Base-by-base conservation (phyloP, 2,113 vertebrate species). In the Pampusana beccarii region DNA sequence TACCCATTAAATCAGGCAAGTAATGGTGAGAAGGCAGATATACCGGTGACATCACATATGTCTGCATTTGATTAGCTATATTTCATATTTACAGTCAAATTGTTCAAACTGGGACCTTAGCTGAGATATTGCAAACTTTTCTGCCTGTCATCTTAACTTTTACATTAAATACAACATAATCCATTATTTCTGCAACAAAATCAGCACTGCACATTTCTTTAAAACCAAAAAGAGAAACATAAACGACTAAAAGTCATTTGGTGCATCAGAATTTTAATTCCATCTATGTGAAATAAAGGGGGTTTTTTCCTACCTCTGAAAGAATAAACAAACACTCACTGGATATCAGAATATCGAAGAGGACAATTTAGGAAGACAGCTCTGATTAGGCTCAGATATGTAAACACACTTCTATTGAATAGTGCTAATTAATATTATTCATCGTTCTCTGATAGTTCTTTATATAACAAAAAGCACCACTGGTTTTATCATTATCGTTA, bases 361-460 rank as follows among this genome's bases (percentile, higher is more conserved):
- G 31, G 12, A 82, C 44, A 72, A 69, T 78, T 79, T 13, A 75
- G 57, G 51, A 77, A 91, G 70, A 58, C 28, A 88, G 84, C n/a
- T 86, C 85, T 92, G 71, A 38, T 86, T 80, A 93, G 51, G 50
- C 29, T 94, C n/a, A 82, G 57, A 40, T 17, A 79, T 6, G 33
- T 85, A 80, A 83, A 86, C 56, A 86, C 4, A 50, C 33, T 72
- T 57, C 71, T 82, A 18, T 2, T 88, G 87, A 94, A 92, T 2
- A 90, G 51, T n/a, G 62, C 20, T 70, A 58, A 88, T 94, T 77
- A 94, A 71, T 88, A 86, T 64, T 94, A 88, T 70, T 51, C 67
- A 60, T 34, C 20, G 26, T 31, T 87, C 58, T 72, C 62, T 70
- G 66, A 58, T 38, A 83, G 44, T 53, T 88, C 62, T 94, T 93